Base-by-base conservation (phyloP, 2,888 invertebrate genomes). In the Syrphus vitripennis region DNA sequence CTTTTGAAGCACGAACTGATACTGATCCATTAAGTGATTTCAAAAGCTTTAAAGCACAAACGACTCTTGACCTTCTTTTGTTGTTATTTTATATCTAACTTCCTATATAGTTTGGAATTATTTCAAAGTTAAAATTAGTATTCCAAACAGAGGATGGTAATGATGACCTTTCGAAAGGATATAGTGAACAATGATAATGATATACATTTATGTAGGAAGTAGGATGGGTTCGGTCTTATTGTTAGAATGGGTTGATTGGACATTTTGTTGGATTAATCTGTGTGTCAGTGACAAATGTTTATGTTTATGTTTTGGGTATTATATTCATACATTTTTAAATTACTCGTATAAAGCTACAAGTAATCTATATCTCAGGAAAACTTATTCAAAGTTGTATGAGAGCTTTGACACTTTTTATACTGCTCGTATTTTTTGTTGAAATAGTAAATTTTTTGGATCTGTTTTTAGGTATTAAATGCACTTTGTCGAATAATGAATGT, bases 61-160 rank as follows among this genome's bases (percentile, higher is more conserved):
- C 9, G 24, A 9, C 40, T 40, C 10, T 24, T 40, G 40, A 26
- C 37, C 40, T 61, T n/a, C 16, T 42, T 42, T 42, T 29, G 21
- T 59, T 37, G 7, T 10, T 50, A 3, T 29, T 10, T 55, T 16
- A 19, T 7, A 45, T 45, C 19, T 45, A 24, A 24, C 45, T 65
- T 45, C 45, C 26, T 45, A 10, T 9, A 31, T 1, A 7, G 37
- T n/a, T 26, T 26, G 5, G 42, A 14, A 16, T 45, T 42, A 31
- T 65, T 65, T 65, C n/a, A 48, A 65, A 45, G 16, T 31, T 7
- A 7, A 19, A 65, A 65, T 65, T 65, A 65, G 45, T 65, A 65
- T 65, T 65, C 65, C 16, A 48, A 31, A 4, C 65, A 29, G n/a
- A n/a, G 45, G 45, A 61, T 65, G 12, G 24, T 9, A 19, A 3